Evolutionary conservation across 2,888 invertebrate genomes (phyloP).

Genomic region (Celastrina argiolus): DNA sequence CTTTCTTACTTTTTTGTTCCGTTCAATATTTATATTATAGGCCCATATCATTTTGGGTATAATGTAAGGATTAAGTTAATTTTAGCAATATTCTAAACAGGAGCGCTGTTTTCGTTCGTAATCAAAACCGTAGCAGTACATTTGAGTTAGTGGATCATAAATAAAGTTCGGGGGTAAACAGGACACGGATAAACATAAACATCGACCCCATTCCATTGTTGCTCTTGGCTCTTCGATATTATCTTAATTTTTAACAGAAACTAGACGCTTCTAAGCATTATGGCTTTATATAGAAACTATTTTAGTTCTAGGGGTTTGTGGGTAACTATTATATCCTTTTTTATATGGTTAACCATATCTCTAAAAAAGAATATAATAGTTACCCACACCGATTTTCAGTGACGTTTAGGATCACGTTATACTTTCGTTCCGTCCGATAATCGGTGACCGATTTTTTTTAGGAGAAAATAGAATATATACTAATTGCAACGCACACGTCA

Average conservation of each 20-base stretch:
- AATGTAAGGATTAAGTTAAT: background rate
- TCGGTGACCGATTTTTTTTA: no score
- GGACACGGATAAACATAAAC: background rate
- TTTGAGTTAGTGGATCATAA: slow-evolving; percentile 9
- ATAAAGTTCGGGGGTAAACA: slow-evolving; percentile 8
- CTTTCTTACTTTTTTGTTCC: no score
- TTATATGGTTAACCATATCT: no score
- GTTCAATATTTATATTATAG: background rate
- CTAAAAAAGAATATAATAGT: no score
- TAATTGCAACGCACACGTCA: no score
- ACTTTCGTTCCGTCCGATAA: no score
- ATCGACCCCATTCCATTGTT: background rate
- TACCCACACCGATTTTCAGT: no score
- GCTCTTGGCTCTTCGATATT: slow-evolving; percentile 5
- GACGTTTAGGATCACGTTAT: no score
- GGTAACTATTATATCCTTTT: background rate
- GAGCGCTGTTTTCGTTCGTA: background rate
- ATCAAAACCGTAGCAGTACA: background rate
- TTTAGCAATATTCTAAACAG: background rate
- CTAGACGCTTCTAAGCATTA: background rate
- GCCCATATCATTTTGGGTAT: background rate
- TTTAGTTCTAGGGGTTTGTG: no score
- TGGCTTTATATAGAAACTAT: no score
- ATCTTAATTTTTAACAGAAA: background rate
- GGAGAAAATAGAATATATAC: no score